Percentiles rank a stretch among this genome's conserved stretches.
phyloP scores from a whole-genome alignment of 2,888 invertebrate species.

The Chloromyia formosa region DNA sequence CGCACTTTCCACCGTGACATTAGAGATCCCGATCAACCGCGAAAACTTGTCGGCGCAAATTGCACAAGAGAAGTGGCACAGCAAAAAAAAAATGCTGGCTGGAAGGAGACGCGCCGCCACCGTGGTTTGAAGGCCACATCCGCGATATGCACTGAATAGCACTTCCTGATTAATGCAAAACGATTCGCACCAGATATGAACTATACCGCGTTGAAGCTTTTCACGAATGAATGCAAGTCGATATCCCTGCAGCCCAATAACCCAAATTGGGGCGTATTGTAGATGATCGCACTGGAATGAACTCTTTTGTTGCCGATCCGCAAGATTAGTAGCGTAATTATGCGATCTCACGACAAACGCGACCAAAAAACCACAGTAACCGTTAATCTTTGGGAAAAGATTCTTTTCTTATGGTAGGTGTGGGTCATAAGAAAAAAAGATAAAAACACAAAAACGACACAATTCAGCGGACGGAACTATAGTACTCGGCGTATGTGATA shows the following conservation, averaged over 20 bases:
- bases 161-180: not conserved
- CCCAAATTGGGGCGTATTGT: too few relatives aligned
- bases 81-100: not conserved
- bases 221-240: too few relatives aligned
- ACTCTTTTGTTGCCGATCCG: not conserved
- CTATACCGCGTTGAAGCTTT: too few relatives aligned
- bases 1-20: conserved; percentile 19
- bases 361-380: not conserved
- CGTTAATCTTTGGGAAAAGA: not conserved
- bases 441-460: too few relatives aligned
- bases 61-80: conserved; percentile 12
- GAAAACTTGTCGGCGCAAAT: not conserved
- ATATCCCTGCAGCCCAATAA: too few relatives aligned
- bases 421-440: too few relatives aligned
- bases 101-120: not conserved
- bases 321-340: not conserved
- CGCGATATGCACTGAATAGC: conserved; percentile 2
- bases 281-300: too few relatives aligned
- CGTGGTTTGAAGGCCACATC: conserved; percentile 26
- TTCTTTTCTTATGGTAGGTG: not conserved
- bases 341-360: too few relatives aligned
- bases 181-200: too few relatives aligned
- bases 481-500: not conserved
- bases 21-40: not conserved
- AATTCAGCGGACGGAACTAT: not conserved